Evolutionary conservation across 2,888 invertebrate species (phyloP).

Genomic region (Disparrhopalites patrizii): DNA sequence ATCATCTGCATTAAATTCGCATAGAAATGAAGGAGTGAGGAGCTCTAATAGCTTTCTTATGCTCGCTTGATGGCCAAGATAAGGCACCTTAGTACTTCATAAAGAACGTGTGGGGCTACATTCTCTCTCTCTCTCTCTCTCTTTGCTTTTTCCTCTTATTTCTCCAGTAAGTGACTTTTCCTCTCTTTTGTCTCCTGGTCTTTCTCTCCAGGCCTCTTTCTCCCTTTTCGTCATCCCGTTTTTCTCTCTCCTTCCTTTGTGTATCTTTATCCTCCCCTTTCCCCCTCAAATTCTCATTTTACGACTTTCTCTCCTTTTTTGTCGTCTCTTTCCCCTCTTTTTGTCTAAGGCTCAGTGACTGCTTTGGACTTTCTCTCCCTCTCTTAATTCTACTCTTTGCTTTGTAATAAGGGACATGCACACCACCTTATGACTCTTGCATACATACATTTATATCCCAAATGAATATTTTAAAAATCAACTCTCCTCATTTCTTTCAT

Average conservation of each 20-base stretch:
- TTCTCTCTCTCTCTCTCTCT: neutral
- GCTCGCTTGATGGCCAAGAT: constrained; percentile 31
- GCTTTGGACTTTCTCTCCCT: neutral
- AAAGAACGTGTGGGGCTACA: constrained; percentile 24
- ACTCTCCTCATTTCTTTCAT: constrained; percentile 1
- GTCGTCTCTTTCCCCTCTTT: neutral
- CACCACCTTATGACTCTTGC: too few relatives aligned
- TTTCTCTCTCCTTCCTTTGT: neutral
- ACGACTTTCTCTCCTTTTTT: neutral
- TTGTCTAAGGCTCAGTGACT: neutral
- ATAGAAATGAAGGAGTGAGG: constrained; percentile 22
- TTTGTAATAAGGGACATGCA: too few relatives aligned
- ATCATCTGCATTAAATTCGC: constrained; percentile 20
- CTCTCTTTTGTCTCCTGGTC: too few relatives aligned
- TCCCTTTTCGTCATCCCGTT: too few relatives aligned
- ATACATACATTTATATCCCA: too few relatives aligned
- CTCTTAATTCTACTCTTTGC: neutral
- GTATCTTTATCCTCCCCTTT: neutral
- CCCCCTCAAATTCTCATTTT: neutral
- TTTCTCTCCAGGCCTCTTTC: too few relatives aligned
- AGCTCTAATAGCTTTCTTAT: constrained; percentile 22
- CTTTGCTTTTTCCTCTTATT: neutral
- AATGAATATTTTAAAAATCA: constrained; percentile 1
- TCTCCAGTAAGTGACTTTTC: constrained; percentile 9
- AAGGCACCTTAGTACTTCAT: constrained; percentile 45